Percentiles rank a stretch among this genome's conserved stretches.
Evolutionary conservation across 2,797 vertebrate species (phyloP).

Genomic region (Melanotaenia trifasciata): DNA sequence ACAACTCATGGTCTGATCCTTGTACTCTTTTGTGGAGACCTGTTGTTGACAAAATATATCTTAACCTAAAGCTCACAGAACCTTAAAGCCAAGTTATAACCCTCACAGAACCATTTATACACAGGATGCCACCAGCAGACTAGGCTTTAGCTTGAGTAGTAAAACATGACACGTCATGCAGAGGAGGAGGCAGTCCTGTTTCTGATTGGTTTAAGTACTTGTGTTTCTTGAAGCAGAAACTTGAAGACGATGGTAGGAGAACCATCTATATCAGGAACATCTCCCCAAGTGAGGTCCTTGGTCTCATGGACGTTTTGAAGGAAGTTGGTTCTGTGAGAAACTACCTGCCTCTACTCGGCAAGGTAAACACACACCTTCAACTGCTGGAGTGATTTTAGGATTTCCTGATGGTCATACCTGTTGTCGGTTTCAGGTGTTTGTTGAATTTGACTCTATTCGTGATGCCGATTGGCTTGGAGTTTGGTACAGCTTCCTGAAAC

Average conservation of each 20-base stretch:
- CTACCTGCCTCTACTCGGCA: slow-evolving; percentile 70
- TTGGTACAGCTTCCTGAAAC: slow-evolving; percentile 52
- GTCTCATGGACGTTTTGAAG: slow-evolving; percentile 26
- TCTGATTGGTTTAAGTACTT: slow-evolving; percentile 40
- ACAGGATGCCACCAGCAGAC: too few relatives aligned
- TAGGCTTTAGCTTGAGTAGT: too few relatives aligned
- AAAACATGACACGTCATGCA: too few relatives aligned
- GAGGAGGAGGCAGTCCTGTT: background rate
- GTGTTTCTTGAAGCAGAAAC: background rate
- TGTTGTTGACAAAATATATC: too few relatives aligned
- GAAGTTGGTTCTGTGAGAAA: slow-evolving; percentile 15
- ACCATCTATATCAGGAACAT: slow-evolving; percentile 56
- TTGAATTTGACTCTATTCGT: slow-evolving; percentile 35
- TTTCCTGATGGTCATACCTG: too few relatives aligned
- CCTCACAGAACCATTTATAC: too few relatives aligned
- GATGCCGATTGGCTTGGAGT: slow-evolving; percentile 60
- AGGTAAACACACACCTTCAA: slow-evolving; percentile 46
- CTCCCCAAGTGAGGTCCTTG: background rate
- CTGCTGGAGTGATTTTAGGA: background rate
- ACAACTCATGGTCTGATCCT: too few relatives aligned
- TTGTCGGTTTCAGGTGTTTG: slow-evolving; percentile 48
- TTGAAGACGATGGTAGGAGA: rapidly evolving
- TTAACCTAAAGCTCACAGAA: too few relatives aligned
- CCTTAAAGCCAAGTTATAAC: too few relatives aligned
- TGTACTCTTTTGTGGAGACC: too few relatives aligned